Conservation (phyloP, 2,888 invertebrate species). For the Tinea pellionella region DNA sequence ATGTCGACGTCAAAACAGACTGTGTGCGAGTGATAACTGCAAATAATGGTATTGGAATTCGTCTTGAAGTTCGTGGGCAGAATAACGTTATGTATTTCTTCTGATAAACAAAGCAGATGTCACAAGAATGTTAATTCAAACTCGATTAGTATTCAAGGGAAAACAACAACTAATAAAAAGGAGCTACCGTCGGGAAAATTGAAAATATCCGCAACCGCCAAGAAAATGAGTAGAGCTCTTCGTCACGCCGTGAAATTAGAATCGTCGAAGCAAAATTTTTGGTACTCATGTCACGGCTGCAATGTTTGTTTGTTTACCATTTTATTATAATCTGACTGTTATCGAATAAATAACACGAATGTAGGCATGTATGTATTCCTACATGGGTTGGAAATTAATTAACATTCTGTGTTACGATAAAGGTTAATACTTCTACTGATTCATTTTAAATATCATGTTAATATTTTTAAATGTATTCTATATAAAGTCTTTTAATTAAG, state of each 20-base stretch:
- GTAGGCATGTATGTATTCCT: neutral
- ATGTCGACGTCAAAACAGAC: too few species aligned
- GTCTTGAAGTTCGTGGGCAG: neutral
- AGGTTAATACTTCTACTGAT: too few species aligned
- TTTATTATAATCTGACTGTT: constrained; percentile 30
- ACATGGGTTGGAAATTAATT: neutral
- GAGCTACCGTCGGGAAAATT: constrained; percentile 59
- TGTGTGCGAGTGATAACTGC: neutral
- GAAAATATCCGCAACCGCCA: constrained; percentile 66
- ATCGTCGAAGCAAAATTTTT: constrained; percentile 32
- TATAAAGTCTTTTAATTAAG: too few species aligned
- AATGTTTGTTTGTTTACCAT: constrained; percentile 59
- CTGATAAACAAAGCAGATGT: constrained; percentile 24
- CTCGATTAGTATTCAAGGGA: constrained; percentile 60
- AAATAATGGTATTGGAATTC: neutral
- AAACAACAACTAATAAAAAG: constrained; percentile 66
- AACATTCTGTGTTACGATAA: too few species aligned
- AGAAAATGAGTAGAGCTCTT: constrained; percentile 58
- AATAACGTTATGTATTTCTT: neutral
- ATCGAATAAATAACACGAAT: neutral
- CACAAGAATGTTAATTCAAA: constrained; percentile 50
- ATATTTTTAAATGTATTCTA: too few species aligned
- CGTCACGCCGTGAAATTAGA: constrained; percentile 61
- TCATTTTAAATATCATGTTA: too few species aligned
- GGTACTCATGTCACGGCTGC: constrained; percentile 45